phyloP scores from a whole-genome alignment of 2,113 vertebrate genomes.

The Platysteira castanea region DNA sequence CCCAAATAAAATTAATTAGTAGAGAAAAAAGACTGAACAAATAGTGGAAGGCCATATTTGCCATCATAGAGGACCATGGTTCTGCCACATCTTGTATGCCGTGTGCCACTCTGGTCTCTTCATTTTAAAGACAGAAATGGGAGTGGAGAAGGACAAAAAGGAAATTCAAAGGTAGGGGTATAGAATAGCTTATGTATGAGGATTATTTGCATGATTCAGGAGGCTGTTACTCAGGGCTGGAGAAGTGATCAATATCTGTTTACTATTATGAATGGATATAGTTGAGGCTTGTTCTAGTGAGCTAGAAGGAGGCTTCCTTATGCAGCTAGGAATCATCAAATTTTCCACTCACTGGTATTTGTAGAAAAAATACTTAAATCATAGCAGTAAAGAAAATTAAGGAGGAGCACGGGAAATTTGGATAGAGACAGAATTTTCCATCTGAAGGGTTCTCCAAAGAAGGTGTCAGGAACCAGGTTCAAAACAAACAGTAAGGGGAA shows the following conservation, averaged over 20 bases:
- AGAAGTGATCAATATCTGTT: background rate
- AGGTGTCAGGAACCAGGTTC: background rate
- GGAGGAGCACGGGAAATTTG: background rate
- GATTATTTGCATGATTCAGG: background rate
- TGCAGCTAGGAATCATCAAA: background rate
- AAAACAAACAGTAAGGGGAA: background rate
- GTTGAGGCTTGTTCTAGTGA: background rate
- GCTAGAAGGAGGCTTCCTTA: background rate
- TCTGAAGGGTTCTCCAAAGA: background rate
- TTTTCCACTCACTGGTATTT: background rate
- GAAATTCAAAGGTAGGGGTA: background rate
- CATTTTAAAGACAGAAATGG: background rate
- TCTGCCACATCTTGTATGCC: background rate
- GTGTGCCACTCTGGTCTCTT: background rate
- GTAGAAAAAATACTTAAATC: background rate
- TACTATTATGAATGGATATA: background rate
- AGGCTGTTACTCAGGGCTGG: background rate
- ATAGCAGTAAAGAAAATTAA: background rate
- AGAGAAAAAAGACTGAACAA: background rate
- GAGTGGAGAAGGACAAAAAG: background rate
- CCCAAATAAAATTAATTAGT: background rate
- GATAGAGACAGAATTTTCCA: background rate
- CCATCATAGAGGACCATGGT: background rate
- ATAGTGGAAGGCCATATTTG: background rate
- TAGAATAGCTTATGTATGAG: accelerated